Evolutionary conservation across 2,113 vertebrate genomes (phyloP), one percentile per base, ranked within the genome.

Genomic region (Orientallactaga bullata): DNA sequence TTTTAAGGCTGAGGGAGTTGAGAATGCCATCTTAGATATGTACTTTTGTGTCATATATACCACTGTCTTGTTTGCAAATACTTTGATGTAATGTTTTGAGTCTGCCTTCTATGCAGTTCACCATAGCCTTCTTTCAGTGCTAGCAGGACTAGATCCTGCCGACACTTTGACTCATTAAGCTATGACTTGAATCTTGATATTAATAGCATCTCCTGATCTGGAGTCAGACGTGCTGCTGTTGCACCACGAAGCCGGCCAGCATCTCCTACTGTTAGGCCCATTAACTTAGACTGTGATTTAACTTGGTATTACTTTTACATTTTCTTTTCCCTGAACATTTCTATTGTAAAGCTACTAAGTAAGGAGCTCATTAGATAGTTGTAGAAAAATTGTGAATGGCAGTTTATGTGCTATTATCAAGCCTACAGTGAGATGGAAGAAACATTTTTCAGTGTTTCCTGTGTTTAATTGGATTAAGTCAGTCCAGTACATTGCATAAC

Each of bases 261-360:
- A 55, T 55, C 55, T 55, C 55, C 55, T 55, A 55, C 7, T 55
- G 7, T 58, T n/a, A 26, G 35, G 4, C 5, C 55, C 7, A 83
- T 88, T 93, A 79, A 51, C 35, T 90, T 93, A 63, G 4, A 83
- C n/a, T 76, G 26, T 87, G 66, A 84, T 58, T 73, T 73, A 69
- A 69, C 42, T 73, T 83, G 32, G 55, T 92, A 12, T 73, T 90
- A 47, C 32, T 51, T 92, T 51, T 82, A 5, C 51, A 81, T 85
- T 86, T 89, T 69, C 35, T 94, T 89, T 83, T 66, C 65, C 83
- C 24, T 93, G 66, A 83, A 63, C 2, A 17, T 88, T 24, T 85
- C 69, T 88, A 37, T 82, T 92, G 55, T 39, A 90, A 86, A 37
- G 42, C 30, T 82, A 9, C 63, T 73, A 74, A 88, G 66, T 9